phyloP scores from a whole-genome alignment of 2,888 invertebrate genomes.

The Phorcus lineatus region DNA sequence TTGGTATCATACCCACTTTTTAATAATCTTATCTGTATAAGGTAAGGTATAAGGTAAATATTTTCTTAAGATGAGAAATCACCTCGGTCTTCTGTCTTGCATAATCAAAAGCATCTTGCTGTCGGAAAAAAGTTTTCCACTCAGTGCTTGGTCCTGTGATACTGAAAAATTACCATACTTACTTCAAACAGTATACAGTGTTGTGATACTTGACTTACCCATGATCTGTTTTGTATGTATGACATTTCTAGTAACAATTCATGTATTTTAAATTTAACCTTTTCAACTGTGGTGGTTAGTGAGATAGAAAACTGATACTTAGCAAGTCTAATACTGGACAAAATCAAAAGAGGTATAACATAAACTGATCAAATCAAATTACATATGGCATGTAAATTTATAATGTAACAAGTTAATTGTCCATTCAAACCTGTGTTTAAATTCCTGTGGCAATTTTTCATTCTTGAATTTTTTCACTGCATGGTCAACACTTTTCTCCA shows the following conservation, averaged over 20 bases:
- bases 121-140: conserved; percentile 65
- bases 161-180: conserved; percentile 39
- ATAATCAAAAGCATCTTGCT: conserved; percentile 64
- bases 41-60: no score
- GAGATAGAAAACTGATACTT: no score
- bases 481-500: conserved; percentile 42
- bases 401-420: not conserved
- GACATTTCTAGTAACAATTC: no score
- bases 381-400: no score
- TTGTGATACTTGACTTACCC: not conserved
- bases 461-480: conserved; percentile 42
- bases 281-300: no score
- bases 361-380: no score
- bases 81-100: conserved; percentile 49
- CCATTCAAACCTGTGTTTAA: conserved; percentile 44
- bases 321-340: no score
- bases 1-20: no score
- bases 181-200: not conserved
- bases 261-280: no score
- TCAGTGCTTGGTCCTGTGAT: conserved; percentile 56
- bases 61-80: no score
- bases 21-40: no score
- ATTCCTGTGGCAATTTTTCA: conserved; percentile 47
- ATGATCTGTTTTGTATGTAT: not conserved
- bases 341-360: no score